Base-by-base conservation (phyloP, 2,797 vertebrate species). In the Arnoldichthys spilopterus region DNA sequence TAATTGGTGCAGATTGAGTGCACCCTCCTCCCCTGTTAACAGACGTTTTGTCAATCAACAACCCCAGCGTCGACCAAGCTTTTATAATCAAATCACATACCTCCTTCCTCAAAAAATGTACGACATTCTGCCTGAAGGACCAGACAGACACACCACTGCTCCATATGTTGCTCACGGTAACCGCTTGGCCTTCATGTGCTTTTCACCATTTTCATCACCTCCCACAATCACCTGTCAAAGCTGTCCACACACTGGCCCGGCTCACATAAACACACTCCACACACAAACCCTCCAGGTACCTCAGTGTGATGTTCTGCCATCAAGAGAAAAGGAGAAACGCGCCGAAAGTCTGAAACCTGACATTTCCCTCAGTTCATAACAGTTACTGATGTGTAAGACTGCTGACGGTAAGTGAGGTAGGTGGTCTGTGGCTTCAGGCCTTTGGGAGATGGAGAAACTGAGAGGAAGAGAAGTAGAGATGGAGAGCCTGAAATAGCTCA, bases 131-230 rank as follows among this genome's bases (percentile, higher is more conserved):
- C n/a, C n/a, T n/a, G n/a, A n/a, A n/a, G n/a, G n/a, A n/a, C n/a
- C n/a, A n/a, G n/a, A 43, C 40, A 43, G 40, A 43, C 11, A 43
- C 40, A n/a, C n/a, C n/a, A n/a, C n/a, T 37, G 34, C 34, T 37
- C 34, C n/a, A n/a, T n/a, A 43, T 12, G 40, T 12, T 43, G 3
- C 40, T 43, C 40, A 43, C 9, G 11, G 40, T 1, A 12, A 43
- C 40, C 40, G 34, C 34, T 37, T 7, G 34, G 15, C 47, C 28
- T 32, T 51, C 3, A 30, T 54, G 26, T 16, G 15, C 49, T 72
- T 62, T 68, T 79, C 32, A 2, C 7, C n/a, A 40, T 43, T 79
- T 70, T 79, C 74, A 71, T 74, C 77, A 67, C 61, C 30, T 67
- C 2, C 9, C 13, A 72, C 51, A 72, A 64, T 11, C 18, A 59